phyloP scores from a whole-genome alignment of 2,113 vertebrate genomes.

The Hypomesus transpacificus region DNA sequence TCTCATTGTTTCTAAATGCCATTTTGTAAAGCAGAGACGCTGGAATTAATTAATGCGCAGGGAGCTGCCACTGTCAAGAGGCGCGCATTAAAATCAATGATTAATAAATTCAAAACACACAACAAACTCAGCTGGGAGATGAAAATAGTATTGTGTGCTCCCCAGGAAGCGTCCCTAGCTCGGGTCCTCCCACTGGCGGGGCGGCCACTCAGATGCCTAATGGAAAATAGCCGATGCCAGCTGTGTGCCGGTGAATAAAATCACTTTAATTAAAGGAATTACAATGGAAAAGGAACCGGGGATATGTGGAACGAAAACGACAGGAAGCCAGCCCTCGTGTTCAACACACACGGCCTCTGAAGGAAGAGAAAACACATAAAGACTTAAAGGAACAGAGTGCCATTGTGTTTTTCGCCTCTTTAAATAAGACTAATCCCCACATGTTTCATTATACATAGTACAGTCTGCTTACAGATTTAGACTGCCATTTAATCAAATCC shows the following conservation, averaged over 20 bases:
- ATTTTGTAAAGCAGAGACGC: slow-evolving; percentile 70
- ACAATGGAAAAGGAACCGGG: slow-evolving; percentile 72
- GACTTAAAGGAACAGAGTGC: slow-evolving; percentile 66
- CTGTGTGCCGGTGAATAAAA: slow-evolving; percentile 83
- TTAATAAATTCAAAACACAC: slow-evolving; percentile 86
- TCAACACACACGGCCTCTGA: slow-evolving; percentile 42
- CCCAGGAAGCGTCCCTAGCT: slow-evolving; percentile 74
- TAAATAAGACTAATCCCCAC: slow-evolving; percentile 62
- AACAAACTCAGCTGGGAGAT: slow-evolving; percentile 82
- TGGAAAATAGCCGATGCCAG: slow-evolving; percentile 79
- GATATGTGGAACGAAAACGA: slow-evolving; percentile 68
- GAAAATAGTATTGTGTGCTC: slow-evolving; percentile 75
- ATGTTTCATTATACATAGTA: slow-evolving; percentile 51
- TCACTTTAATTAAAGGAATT: slow-evolving; percentile 82
- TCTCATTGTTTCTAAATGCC: slow-evolving; percentile 78
- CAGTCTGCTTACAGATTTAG: slow-evolving; percentile 50
- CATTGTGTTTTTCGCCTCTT: slow-evolving; percentile 56
- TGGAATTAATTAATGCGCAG: slow-evolving; percentile 77
- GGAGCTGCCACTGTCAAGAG: slow-evolving; percentile 78
- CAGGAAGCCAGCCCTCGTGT: slow-evolving; percentile 66
- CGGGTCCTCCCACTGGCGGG: slow-evolving; percentile 72
- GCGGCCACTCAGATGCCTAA: slow-evolving; percentile 78
- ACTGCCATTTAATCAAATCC: background rate
- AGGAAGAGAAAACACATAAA: background rate
- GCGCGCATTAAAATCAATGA: slow-evolving; percentile 80